Base-by-base conservation (phyloP, 2,888 invertebrate genomes). In the Andricus quercusramuli region DNA sequence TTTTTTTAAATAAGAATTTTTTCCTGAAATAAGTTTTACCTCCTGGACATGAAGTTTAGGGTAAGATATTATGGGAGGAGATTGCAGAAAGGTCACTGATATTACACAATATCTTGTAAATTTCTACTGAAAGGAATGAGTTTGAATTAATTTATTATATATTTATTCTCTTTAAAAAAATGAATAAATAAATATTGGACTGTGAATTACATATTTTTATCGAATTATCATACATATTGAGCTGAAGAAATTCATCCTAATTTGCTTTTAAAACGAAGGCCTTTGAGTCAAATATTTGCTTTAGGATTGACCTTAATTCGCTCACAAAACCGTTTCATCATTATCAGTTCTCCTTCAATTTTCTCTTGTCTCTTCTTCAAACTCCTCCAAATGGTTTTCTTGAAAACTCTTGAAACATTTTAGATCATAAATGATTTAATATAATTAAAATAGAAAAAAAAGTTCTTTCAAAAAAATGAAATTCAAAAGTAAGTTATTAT, bases 81-180 rank as follows among this genome's bases (percentile, higher is more conserved):
- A 70, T 70, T 56, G 20, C 25, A 56, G 32, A 56, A 9, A 56
- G 74, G n/a, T 56, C 68, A 25, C 56, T 22, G 37, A 11, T 32
- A 11, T n/a, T 51, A 20, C 25, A 37, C 20, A 74, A 74, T 56
- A 74, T n/a, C 70, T 74, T 74, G 32, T 51, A 74, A 56, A 74
- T 74, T 74, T 62, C 25, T 13, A 4, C 15, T 62, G n/a, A 15
- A 25, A 15, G 15, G 15, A 62, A 62, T 13, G 15, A 17, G 1
- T 2, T 62, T 62, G 3, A 59, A 22, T 11, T 25, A 62, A 25
- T 62, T 15, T 5, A 25, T 15, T 25, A 22, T 11, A 15, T 25
- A 25, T 62, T 15, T 5, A 25, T 15, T 25, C n/a, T 0, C 3
- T 56, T n/a, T 6, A 1, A 51, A 51, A 56, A n/a, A n/a, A 56